Conservation (phyloP, 2,113 vertebrate species). For the Heptranchias perlo region DNA sequence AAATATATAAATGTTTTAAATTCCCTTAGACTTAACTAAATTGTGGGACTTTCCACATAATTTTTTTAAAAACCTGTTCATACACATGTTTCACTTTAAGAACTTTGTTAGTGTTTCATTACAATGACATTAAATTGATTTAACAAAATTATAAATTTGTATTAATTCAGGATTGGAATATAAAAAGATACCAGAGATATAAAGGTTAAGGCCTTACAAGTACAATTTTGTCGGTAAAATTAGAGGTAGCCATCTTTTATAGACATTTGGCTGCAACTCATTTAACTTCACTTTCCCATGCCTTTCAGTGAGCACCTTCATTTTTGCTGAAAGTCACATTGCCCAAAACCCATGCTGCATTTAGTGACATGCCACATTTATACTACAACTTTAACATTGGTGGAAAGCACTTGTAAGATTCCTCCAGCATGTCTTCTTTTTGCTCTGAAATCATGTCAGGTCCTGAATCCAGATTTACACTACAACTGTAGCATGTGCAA, state of each 20-base stretch:
- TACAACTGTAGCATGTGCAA: not conserved
- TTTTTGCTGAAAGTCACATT: not conserved
- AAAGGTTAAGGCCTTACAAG: not conserved
- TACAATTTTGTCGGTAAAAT: not conserved
- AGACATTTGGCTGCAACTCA: not conserved
- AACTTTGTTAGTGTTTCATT: not conserved
- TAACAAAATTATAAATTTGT: not conserved
- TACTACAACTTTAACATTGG: too few relatives aligned
- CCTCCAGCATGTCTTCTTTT: not conserved
- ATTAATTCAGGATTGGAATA: not conserved
- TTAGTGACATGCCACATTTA: not conserved
- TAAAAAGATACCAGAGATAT: not conserved
- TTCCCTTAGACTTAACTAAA: too few relatives aligned
- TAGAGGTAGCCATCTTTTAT: not conserved
- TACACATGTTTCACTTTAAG: not conserved
- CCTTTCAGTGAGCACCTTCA: not conserved
- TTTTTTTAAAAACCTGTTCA: not conserved
- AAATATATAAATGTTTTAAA: too few relatives aligned
- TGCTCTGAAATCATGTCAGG: not conserved
- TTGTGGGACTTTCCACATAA: too few relatives aligned
- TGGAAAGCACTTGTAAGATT: not conserved
- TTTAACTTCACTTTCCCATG: not conserved
- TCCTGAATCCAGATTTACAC: not conserved
- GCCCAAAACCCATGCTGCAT: not conserved
- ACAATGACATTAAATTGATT: not conserved